These are phyloP conservation scores for Callyntrura guangdongensis DNA, from an alignment of 2,888 invertebrate genomes.

Conservation along the genomic window DNA sequence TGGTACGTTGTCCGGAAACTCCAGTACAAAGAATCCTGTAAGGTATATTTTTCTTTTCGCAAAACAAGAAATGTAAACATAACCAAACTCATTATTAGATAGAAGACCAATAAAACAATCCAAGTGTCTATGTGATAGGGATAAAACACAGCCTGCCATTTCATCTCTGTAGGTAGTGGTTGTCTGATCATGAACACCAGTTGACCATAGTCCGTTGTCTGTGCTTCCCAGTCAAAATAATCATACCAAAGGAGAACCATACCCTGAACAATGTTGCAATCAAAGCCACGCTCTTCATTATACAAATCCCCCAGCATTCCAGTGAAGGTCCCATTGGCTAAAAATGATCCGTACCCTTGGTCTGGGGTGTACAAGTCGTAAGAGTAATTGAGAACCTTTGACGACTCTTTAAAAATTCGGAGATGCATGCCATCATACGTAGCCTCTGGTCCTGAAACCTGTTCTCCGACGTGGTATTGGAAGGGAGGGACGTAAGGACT, in stretches of 20 bases:
- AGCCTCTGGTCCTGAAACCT: not conserved
- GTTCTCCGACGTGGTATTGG: no score
- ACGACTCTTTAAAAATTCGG: not conserved
- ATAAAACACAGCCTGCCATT: constrained; percentile 50
- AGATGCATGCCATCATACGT: constrained; percentile 23
- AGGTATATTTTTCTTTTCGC: no score
- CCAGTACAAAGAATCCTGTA: not conserved
- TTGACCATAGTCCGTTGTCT: not conserved
- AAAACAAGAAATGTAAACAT: constrained; percentile 28
- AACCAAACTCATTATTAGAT: not conserved
- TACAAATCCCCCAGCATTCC: constrained; percentile 38
- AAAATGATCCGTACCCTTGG: not conserved
- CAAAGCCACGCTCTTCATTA: constrained; percentile 19
- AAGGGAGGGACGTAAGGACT: no score
- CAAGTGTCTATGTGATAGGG: constrained; percentile 34
- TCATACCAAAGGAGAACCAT: constrained; percentile 26
- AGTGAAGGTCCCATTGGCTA: constrained; percentile 25
- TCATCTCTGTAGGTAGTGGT: constrained; percentile 1
- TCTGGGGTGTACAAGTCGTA: constrained; percentile 7
- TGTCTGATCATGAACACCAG: not conserved
- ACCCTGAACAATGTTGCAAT: not conserved
- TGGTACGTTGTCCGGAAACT: constrained; percentile 25
- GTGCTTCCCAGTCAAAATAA: constrained; percentile 27
- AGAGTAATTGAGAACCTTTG: constrained; percentile 22
- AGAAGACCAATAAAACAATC: constrained; percentile 8